phyloP scores from a whole-genome alignment of 2,797 vertebrate species.

The Anguilla megastoma region DNA sequence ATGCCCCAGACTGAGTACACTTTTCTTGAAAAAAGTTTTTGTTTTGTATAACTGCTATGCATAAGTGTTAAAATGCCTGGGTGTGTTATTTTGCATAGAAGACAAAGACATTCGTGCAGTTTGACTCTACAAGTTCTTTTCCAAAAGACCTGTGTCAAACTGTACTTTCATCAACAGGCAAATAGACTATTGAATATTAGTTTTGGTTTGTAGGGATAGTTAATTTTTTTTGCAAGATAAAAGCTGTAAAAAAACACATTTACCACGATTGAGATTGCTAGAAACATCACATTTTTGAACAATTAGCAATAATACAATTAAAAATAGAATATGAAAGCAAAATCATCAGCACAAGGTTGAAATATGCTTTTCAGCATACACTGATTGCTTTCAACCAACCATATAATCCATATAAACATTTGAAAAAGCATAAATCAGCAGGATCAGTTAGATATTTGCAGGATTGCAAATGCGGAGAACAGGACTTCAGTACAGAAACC shows the following conservation, averaged over 20 bases:
- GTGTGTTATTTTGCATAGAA: slow-evolving; percentile 16
- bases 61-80: slow-evolving; percentile 16
- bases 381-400: background rate
- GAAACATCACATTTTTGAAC: background rate
- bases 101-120: background rate
- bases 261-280: background rate
- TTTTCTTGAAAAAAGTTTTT: slow-evolving; percentile 8
- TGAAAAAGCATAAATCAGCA: background rate
- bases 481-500: background rate
- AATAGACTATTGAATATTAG: background rate
- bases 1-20: slow-evolving; percentile 45
- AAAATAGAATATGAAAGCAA: background rate
- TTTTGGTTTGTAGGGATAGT: slow-evolving; percentile 15
- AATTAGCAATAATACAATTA: background rate
- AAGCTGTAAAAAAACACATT: background rate
- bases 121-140: slow-evolving; percentile 3
- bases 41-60: slow-evolving; percentile 17
- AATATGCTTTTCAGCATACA: background rate
- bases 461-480: background rate
- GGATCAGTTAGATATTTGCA: background rate
- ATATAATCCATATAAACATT: background rate
- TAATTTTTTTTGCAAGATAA: background rate
- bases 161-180: slow-evolving; percentile 10
- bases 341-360: background rate
- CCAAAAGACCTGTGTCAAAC: slow-evolving; percentile 9